phyloP scores from a whole-genome alignment of 1,140 invertebrate genomes.

The Arctopsyche grandis region DNA sequence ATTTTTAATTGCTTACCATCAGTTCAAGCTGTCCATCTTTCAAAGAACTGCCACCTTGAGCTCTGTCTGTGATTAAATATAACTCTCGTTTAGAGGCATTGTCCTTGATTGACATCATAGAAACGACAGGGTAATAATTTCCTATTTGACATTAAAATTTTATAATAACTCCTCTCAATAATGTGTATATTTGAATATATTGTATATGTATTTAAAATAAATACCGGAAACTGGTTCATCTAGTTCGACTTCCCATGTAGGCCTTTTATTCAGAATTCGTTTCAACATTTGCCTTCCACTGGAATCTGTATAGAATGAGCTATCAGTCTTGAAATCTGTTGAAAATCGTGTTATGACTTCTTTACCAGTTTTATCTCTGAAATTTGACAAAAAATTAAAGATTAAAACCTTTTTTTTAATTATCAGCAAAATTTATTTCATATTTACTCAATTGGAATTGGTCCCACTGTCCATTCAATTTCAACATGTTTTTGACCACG shows the following conservation, averaged over 20 bases:
- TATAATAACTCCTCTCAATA: background rate
- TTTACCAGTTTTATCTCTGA: slow-evolving; percentile 76
- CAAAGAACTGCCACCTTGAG: slow-evolving; percentile 87
- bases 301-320: slow-evolving; percentile 90
- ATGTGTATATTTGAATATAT: background rate
- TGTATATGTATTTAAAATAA: background rate
- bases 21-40: slow-evolving; percentile 79
- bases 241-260: slow-evolving; percentile 77
- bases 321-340: slow-evolving; percentile 72
- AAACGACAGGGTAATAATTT: slow-evolving; percentile 95
- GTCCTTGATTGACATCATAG: slow-evolving; percentile 79
- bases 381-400: too few relatives aligned
- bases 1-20: slow-evolving; percentile 76
- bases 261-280: slow-evolving; percentile 76
- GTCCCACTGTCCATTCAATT: slow-evolving; percentile 93
- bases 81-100: slow-evolving; percentile 65
- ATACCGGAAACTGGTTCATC: slow-evolving; percentile 77
- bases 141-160: slow-evolving; percentile 51
- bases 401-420: too few relatives aligned
- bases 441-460: slow-evolving; percentile 84
- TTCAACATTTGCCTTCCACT: slow-evolving; percentile 91
- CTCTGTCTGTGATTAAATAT: slow-evolving; percentile 83
- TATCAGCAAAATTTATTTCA: background rate
- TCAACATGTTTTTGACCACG: slow-evolving; percentile 76
- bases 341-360: slow-evolving; percentile 83